Base-by-base conservation (phyloP, 2,888 invertebrate genomes). In the Agonopterix heracliana region DNA sequence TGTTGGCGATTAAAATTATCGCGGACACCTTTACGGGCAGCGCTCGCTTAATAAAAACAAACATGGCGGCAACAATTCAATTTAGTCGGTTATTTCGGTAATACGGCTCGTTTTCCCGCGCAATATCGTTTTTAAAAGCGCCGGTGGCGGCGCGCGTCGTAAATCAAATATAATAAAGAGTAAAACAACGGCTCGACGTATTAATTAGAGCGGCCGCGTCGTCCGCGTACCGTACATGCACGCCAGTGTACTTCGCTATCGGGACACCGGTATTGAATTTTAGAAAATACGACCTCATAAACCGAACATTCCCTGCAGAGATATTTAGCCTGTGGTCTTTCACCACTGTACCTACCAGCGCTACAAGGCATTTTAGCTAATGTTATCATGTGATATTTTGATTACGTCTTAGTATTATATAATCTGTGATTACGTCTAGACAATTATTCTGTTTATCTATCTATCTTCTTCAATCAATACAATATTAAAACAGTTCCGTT, bases 131-230 rank as follows among this genome's bases (percentile, higher is more conserved):
- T 81, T 81, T 75, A 77, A 80, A 77, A 70, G 71, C 72, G 57
- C 57, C 65, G 65, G 61, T 62, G 66, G 66, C 66, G 66, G 61
- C 60, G 63, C 57, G 61, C 53, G 63, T 62, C 70, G 74, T 81
- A 80, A 78, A 81, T 81, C 78, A 80, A 70, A 73, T 74, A 73
- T 79, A 81, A 80, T 81, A 82, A 78, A 80, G 79, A 78, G 73
- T 71, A 73, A 75, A 77, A 74, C 74, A 76, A 71, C 76, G 71
- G 51, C 49, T 62, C 69, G 72, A 74, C 74, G 75, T 78, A 78
- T 81, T 81, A 79, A 83, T 83, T 81, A 80, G 78, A 67, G 64
- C 61, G 63, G 56, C 56, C 49, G 56, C 59, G 56, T 34, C 34
- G 11, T 17, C 17, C 10, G 26, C 43, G 38, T 9, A 17, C 38